Evolutionary conservation across 2,797 vertebrate genomes (phyloP).

Genomic region (Lagodon rhomboides): DNA sequence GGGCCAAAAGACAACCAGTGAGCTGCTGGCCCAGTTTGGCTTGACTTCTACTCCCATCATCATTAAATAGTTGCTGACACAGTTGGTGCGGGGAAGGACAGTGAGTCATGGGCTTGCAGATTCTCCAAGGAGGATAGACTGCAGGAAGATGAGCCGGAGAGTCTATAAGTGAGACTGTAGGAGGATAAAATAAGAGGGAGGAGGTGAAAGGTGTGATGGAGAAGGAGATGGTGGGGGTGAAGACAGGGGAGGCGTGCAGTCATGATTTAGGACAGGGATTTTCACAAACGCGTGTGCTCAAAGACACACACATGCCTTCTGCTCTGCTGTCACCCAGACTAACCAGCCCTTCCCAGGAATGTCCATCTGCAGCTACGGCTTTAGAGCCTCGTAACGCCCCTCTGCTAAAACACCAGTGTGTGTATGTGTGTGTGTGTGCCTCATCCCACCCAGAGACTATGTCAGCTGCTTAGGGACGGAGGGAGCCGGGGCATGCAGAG

Average conservation of each 20-base stretch:
- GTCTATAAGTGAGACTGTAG: not conserved
- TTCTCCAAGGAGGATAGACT: conserved; percentile 27
- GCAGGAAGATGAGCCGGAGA: conserved; percentile 21
- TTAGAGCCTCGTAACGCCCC: conserved; percentile 57
- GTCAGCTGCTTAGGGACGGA: conserved; percentile 75
- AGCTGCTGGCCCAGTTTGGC: conserved; percentile 58
- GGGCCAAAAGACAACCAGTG: conserved; percentile 19
- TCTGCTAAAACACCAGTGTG: conserved; percentile 35
- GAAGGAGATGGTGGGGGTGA: conserved; percentile 57
- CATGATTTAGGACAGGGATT: conserved; percentile 71
- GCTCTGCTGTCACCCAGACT: conserved; percentile 70
- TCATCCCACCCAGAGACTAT: conserved; percentile 67
- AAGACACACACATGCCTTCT: conserved; percentile 33
- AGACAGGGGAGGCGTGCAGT: conserved; percentile 61
- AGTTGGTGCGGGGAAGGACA: conserved; percentile 51
- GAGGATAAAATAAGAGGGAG: conserved; percentile 24
- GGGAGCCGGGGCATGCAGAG: conserved; percentile 66
- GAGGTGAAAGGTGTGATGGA: conserved; percentile 50
- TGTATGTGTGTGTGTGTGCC: conserved; percentile 37
- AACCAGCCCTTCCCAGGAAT: conserved; percentile 84
- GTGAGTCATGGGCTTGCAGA: conserved; percentile 56
- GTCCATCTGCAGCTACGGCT: conserved; percentile 78
- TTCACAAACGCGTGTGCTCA: conserved; percentile 35
- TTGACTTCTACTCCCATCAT: conserved; percentile 40
- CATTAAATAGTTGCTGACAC: conserved; percentile 72